Percentiles rank a stretch among this genome's conserved stretches.
These are phyloP conservation scores for Cirrhinus molitorella DNA, from an alignment of 2,797 vertebrate genomes.

Conservation along the genomic window DNA sequence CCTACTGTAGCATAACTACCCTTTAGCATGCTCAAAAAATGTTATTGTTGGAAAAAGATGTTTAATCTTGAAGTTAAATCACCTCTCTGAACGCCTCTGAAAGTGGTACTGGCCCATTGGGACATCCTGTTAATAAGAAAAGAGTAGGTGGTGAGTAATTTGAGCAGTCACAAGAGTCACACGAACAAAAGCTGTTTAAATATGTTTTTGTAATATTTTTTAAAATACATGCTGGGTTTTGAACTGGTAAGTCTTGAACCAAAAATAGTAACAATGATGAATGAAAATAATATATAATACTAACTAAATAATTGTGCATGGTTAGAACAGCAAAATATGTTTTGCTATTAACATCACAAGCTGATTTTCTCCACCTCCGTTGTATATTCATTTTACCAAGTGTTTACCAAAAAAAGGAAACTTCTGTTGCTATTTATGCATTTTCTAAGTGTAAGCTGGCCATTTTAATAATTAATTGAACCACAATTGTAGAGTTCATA, in stretches of 20 bases:
- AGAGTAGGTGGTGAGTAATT: slow-evolving; percentile 4
- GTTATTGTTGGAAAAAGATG: neutral
- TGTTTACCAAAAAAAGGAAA: neutral
- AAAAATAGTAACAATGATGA: no score
- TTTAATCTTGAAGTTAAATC: neutral
- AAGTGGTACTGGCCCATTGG: slow-evolving; percentile 96
- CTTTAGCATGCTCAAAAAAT: neutral
- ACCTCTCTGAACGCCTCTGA: slow-evolving; percentile 87
- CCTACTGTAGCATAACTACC: neutral
- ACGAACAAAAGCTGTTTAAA: neutral
- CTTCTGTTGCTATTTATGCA: neutral
- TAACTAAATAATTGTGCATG: neutral
- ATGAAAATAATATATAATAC: no score
- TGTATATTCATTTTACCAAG: neutral
- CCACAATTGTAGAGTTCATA: neutral
- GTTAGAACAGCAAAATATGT: neutral
- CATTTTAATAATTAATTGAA: neutral
- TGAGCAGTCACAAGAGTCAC: neutral
- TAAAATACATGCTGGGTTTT: neutral
- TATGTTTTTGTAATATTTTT: neutral
- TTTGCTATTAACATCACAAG: neutral
- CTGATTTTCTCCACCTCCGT: neutral
- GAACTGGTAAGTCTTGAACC: no score
- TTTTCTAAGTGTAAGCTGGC: neutral
- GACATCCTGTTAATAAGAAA: slow-evolving; percentile 84